Base-by-base conservation (phyloP, 2,113 vertebrate genomes). In the Petromus typicus region DNA sequence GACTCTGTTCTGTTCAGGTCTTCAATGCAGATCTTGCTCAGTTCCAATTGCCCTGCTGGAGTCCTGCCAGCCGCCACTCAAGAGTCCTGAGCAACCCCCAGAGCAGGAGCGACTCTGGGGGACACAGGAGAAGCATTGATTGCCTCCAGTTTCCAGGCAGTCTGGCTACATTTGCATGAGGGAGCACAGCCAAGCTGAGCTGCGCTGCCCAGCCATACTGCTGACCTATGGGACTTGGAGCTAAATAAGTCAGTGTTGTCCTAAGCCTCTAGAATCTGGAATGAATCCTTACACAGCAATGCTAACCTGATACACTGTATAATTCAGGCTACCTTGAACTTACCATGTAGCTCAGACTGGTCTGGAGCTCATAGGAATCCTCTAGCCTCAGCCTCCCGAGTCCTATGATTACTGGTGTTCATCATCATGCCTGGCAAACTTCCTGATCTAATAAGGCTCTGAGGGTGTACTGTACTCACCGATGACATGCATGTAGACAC, bases 261-360 rank as follows among this genome's bases (percentile, higher is more conserved):
- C 59, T 67, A 90, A 57, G 48, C 34, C 5, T n/a, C 48, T 23
- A 1, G 43, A 11, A 78, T 85, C 73, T 93, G 37, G 71, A 71
- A 17, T 66, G 23, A 32, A 82, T 94, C 96, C 64, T 94, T 96
- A 90, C 20, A 82, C 32, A 67, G 89, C 86, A 59, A 88, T 63
- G 17, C 54, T 87, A 87, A 87, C 61, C 84, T 79, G 43, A 89
- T 67, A 90, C 69, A 87, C 3, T 81, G 22, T 18, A 17, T 20
- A 57, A 57, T 57, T 18, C 56, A 57, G 56, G 56, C 16, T 57
- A 17, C 17, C 56, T 20, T 18, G 56, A 57, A 57, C 56, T 57
- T 17, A 57, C 56, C 20, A 18, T 57, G 56, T 57, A 57, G 56
- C 56, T 57, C 56, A 57, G 56, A 17, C 12, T 57, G 17, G 56